Conservation (phyloP, 2,888 invertebrate species). For the Chymomyza amoena region DNA sequence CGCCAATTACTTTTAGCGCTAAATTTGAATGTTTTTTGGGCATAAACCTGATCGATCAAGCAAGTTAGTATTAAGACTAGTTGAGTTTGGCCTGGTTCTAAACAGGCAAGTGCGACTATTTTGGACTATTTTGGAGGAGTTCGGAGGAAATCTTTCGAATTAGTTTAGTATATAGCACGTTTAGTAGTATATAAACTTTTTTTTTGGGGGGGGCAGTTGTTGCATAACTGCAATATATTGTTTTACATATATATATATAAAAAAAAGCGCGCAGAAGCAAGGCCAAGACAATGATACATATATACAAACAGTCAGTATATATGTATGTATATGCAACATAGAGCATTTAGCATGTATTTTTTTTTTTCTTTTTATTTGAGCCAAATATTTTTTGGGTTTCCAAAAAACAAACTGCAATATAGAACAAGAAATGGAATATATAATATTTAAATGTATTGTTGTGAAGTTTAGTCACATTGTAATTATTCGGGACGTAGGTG, state of each 20-base stretch:
- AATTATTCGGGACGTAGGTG: slow-evolving; percentile 79
- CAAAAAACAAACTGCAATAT: slow-evolving; percentile 74
- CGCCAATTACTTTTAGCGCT: background rate
- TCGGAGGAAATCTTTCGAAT: background rate
- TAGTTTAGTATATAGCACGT: background rate
- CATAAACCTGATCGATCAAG: too few relatives aligned
- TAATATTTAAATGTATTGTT: slow-evolving; percentile 77
- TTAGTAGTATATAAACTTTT: background rate
- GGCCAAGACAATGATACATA: background rate
- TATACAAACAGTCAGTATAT: background rate
- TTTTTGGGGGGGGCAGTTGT: background rate
- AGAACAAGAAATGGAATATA: slow-evolving; percentile 51
- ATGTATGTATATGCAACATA: background rate
- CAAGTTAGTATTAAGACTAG: too few relatives aligned
- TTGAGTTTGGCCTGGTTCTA: background rate
- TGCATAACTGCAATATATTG: background rate
- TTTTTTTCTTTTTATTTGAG: slow-evolving; percentile 14
- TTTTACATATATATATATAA: too few relatives aligned
- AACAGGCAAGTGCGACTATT: too few relatives aligned
- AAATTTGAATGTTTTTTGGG: too few relatives aligned
- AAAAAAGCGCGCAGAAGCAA: background rate
- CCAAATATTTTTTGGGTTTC: slow-evolving; percentile 34
- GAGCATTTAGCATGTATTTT: background rate
- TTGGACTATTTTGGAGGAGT: too few relatives aligned
- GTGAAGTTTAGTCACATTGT: slow-evolving; percentile 80